Conservation (phyloP, 2,797 vertebrate genomes). For the Hapalemur alaotrensis region DNA sequence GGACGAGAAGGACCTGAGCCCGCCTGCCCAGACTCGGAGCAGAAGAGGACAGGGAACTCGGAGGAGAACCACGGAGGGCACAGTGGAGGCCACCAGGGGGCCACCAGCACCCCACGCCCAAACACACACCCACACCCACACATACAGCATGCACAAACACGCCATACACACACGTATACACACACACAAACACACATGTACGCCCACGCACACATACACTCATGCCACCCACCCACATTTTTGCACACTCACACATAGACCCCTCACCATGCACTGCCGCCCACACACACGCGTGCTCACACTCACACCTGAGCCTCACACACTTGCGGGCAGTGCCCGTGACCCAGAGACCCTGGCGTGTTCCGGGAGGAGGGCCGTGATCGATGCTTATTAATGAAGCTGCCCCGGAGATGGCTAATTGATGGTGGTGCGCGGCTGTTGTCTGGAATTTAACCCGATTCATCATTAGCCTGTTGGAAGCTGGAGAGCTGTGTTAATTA, state of each 20-base stretch:
- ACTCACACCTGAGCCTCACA: slow-evolving; percentile 35
- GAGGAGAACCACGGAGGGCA: neutral
- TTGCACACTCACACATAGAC: neutral
- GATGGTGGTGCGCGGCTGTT: slow-evolving; percentile 84
- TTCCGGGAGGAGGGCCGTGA: slow-evolving; percentile 80
- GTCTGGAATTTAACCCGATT: slow-evolving; percentile 88
- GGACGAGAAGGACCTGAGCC: no score
- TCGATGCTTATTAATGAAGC: slow-evolving; percentile 88
- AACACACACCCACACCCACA: neutral
- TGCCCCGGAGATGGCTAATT: slow-evolving; percentile 87
- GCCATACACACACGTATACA: neutral
- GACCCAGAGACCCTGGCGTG: slow-evolving; percentile 73
- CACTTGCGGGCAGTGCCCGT: slow-evolving; percentile 39
- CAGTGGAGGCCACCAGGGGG: neutral
- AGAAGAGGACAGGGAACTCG: neutral
- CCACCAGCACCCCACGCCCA: neutral
- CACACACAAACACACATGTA: no score
- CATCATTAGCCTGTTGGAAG: slow-evolving; percentile 86
- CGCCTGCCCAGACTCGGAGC: neutral
- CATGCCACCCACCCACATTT: neutral
- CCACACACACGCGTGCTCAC: neutral
- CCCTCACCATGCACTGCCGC: neutral
- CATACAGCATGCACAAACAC: no score
- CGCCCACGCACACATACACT: no score
- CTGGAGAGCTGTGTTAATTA: slow-evolving; percentile 85